Conservation (phyloP, 2,797 vertebrate species). For the Prionace glauca region DNA sequence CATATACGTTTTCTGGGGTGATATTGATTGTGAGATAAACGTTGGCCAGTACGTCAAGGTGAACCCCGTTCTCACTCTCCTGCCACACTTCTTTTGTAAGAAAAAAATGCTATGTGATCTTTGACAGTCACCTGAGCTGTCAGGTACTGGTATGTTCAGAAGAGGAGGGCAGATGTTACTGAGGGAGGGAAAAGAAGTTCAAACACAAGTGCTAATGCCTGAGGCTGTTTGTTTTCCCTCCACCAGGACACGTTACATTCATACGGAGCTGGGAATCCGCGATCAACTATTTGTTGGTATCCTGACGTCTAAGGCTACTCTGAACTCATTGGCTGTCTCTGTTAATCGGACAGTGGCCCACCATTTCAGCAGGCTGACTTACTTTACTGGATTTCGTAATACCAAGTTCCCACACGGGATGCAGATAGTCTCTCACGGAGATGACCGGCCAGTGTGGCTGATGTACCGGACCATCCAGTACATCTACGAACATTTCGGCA, state of each 20-base stretch:
- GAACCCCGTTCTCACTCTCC: too few species aligned
- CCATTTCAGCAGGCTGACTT: constrained; percentile 81
- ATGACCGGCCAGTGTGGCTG: constrained; percentile 89
- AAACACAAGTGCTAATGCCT: not conserved
- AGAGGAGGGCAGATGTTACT: not conserved
- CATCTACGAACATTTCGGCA: constrained; percentile 77
- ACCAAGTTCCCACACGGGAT: constrained; percentile 82
- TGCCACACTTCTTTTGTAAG: too few species aligned
- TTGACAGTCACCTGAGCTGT: not conserved
- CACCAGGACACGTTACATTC: constrained; percentile 87
- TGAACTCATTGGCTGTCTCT: constrained; percentile 81
- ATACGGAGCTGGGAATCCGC: constrained; percentile 88
- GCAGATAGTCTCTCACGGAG: constrained; percentile 81
- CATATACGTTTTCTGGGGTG: not conserved
- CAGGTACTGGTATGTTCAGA: not conserved
- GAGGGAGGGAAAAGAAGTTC: not conserved
- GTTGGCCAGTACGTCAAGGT: not conserved
- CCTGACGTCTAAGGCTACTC: constrained; percentile 78
- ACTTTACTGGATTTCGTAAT: constrained; percentile 83
- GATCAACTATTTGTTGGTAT: constrained; percentile 86
- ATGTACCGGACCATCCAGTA: constrained; percentile 94
- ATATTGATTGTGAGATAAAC: not conserved
- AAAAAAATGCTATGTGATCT: not conserved
- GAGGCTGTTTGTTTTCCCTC: constrained; percentile 40
- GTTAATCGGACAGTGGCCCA: constrained; percentile 91